Conservation (phyloP, 64 coral and sea anemone genomes). For the Montipora cactus region DNA sequence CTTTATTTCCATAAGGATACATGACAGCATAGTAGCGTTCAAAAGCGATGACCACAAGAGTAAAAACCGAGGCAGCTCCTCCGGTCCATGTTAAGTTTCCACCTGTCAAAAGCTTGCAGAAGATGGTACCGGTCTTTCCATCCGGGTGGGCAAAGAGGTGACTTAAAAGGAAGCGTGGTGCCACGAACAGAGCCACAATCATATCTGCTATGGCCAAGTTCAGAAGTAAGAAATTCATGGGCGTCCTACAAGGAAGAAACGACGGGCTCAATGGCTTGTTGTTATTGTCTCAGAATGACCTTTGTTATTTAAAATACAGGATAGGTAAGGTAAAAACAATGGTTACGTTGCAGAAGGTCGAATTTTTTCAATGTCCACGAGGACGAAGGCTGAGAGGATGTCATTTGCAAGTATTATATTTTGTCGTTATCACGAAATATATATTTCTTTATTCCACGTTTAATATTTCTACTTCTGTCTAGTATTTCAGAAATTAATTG, state of each 20-base stretch:
- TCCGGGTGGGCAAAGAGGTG: slow-evolving; percentile 16
- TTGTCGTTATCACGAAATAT: too few relatives aligned
- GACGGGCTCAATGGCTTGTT: background rate
- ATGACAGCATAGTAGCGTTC: slow-evolving; percentile 40
- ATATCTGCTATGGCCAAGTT: slow-evolving; percentile 44
- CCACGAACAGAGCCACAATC: slow-evolving; percentile 24
- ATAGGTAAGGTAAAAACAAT: too few relatives aligned
- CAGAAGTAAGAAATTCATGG: slow-evolving; percentile 19
- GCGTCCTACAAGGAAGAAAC: background rate
- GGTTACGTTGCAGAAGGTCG: too few relatives aligned
- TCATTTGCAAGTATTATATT: too few relatives aligned
- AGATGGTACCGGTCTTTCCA: background rate
- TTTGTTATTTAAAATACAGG: too few relatives aligned
- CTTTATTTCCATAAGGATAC: background rate
- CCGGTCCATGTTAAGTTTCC: slow-evolving; percentile 17
- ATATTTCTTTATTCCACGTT: too few relatives aligned
- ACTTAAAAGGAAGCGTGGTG: slow-evolving; percentile 14
- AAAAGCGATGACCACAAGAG: slow-evolving; percentile 22
- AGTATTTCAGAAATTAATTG: too few relatives aligned
- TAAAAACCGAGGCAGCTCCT: slow-evolving; percentile 9
- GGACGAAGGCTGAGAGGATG: too few relatives aligned
- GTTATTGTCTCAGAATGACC: too few relatives aligned
- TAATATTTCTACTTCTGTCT: too few relatives aligned
- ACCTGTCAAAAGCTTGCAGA: slow-evolving; percentile 29
- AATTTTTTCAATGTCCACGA: too few relatives aligned